A percentile compares a stretch with the other conserved stretches of the same genome.
phyloP scores from a whole-genome alignment of 2,797 vertebrate species.

The Gephyroberyx darwinii region DNA sequence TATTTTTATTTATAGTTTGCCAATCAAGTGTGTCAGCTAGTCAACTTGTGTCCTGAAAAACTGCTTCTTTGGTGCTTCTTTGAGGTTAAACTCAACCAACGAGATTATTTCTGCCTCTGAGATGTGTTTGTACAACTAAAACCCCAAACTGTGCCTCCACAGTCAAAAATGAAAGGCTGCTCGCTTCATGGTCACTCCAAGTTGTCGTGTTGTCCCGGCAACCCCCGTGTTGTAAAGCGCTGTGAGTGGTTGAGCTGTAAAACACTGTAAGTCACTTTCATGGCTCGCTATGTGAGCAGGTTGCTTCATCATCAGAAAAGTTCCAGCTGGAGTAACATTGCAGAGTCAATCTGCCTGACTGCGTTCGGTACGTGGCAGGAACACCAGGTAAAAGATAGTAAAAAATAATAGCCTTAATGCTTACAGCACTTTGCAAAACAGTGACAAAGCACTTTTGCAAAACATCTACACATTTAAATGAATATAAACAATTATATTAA shows the following conservation, averaged over 20 bases:
- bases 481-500: slow-evolving; percentile 7
- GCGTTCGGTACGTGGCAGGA: not conserved
- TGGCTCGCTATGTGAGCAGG: slow-evolving; percentile 58
- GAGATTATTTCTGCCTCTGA: not conserved
- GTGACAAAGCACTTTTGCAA: slow-evolving; percentile 19
- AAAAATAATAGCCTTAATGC: not conserved
- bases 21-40: not conserved
- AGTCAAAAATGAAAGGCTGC: slow-evolving; percentile 20
- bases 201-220: slow-evolving; percentile 18
- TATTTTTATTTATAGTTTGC: not conserved
- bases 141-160: slow-evolving; percentile 8
- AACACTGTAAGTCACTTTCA: slow-evolving; percentile 68
- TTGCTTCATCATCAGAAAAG: slow-evolving; percentile 64
- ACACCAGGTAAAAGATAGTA: slow-evolving; percentile 11
- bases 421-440: not conserved
- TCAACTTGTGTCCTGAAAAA: too few species aligned
- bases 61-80: too few species aligned
- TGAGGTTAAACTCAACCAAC: too few species aligned
- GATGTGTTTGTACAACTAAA: not conserved
- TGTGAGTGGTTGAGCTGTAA: slow-evolving; percentile 56
- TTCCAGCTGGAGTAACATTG: slow-evolving; percentile 39
- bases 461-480: slow-evolving; percentile 15
- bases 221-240: slow-evolving; percentile 45
- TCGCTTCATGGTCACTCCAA: not conserved
- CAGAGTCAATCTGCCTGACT: slow-evolving; percentile 34